Evolutionary conservation across 2,113 vertebrate species (phyloP), one percentile per base, ranked within the genome.

Genomic region (Prionailurus bengalensis): DNA sequence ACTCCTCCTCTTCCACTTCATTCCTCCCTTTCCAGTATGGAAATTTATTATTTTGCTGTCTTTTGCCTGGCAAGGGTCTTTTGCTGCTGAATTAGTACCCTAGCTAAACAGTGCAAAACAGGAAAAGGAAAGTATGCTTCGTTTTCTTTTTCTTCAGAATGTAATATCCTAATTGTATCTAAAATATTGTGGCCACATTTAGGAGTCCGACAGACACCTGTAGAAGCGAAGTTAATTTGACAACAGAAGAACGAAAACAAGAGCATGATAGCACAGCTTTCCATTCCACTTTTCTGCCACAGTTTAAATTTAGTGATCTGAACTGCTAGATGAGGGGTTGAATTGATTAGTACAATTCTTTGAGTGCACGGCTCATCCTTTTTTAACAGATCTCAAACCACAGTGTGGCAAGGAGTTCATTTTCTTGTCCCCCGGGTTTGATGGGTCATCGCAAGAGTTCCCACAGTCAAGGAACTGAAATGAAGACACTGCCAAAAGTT

Each of bases 41-140:
- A 92, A 66, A 80, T 70, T 53, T 79, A 76, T 70, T 96, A 4
- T 53, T 58, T 83, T 92, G 66, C 55, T 88, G 14, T 10, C 10
- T 92, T 91, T 79, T 95, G 73, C 81, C 27, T 95, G 70, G 12
- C 15, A 81, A 96, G 25, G 11, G 8, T 71, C 21, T 94, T 93
- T 55, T 92, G 45, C n/a, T 53, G 23, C 36, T 92, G 33, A 92
- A 23, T 89, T 92, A 86, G 81, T 78, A 27, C 19, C 58, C 12
- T 58, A 16, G 11, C 33, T 82, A 89, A 94, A 33, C 3, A 68
- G 10, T 65, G 33, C 74, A 17, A 23, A 83, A 93, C 76, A 70
- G 61, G 51, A 33, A 86, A 71, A 71, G 19, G 5, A 83, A 96
- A 39, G 0, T 70, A 31, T 71, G 8, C 1, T 66, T 90, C 45